Percentiles rank a stretch among this genome's conserved stretches.
Evolutionary conservation across 1,140 invertebrate species (phyloP).

Genomic region (Drosophila varians): DNA sequence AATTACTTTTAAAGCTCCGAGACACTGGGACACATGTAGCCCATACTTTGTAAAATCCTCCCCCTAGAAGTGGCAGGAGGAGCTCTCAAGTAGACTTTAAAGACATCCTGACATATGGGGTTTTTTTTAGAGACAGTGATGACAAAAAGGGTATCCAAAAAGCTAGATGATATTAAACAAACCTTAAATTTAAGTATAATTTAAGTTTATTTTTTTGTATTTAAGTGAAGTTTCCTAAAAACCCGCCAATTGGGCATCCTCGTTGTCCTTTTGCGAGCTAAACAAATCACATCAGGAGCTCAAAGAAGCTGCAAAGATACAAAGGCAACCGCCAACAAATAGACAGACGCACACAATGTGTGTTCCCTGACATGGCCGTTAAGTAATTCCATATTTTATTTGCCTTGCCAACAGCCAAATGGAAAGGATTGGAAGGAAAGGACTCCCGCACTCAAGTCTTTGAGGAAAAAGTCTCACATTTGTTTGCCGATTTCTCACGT

Average conservation of each 20-base stretch:
- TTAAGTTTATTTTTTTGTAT: background rate
- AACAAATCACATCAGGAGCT: constrained; percentile 80
- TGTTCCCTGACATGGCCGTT: constrained; percentile 51
- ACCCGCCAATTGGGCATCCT: background rate
- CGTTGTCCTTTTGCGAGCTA: constrained; percentile 19
- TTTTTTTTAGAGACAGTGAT: background rate
- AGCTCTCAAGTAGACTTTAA: constrained; percentile 58
- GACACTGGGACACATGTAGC: constrained; percentile 61
- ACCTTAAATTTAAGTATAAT: background rate
- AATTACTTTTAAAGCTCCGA: constrained; percentile 69
- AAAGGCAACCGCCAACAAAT: constrained; percentile 70
- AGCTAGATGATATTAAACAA: background rate
- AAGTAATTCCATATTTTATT: constrained; percentile 82
- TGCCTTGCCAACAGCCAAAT: constrained; percentile 37
- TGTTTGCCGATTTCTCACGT: constrained; percentile 72
- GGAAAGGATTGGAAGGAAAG: constrained; percentile 37
- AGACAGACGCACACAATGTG: constrained; percentile 48
- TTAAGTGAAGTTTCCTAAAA: no score
- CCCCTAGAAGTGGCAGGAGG: constrained; percentile 1
- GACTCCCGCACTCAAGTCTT: constrained; percentile 22
- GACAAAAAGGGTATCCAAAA: background rate
- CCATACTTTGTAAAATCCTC: constrained; percentile 37
- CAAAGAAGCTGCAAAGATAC: constrained; percentile 47
- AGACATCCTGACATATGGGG: constrained; percentile 62
- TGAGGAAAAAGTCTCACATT: constrained; percentile 47